Base-by-base conservation (phyloP, 2,113 vertebrate species). In the Willisornis vidua region DNA sequence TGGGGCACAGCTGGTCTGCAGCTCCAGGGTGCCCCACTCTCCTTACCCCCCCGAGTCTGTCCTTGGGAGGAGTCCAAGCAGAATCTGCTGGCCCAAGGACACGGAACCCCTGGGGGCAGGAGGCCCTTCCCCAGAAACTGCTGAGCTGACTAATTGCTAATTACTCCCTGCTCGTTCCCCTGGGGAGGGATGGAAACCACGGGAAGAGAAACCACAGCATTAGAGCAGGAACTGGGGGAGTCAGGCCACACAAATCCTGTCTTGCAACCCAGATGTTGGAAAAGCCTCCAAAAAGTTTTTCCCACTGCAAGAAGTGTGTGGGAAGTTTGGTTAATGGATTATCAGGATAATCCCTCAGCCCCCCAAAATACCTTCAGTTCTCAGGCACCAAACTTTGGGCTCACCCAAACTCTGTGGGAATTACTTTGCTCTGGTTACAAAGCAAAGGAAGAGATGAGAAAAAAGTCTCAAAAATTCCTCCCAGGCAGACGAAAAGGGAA, bases 1-100 rank as follows among this genome's bases (percentile, higher is more conserved):
- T 39, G n/a, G 48, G 51, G 22, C 8, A 6, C 68, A 41, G 1
- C 20, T 2, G 33, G 61, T 7, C 63, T 14, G 49, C 49, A 37
- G 59, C 41, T 14, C 19, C 12, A 6, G 55, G 49, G 9, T 2
- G 33, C 25, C 25, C 49, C 14, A 26, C 25, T 16, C 51, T 28
- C 14, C 51, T 9, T 2, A 52, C 4, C 51, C 49, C 23, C 51
- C 24, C 6, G 41, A 1, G 0, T 0, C 1, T 4, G n/a, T 31
- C 31, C 61, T 35, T 8, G 70, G 65, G 66, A 79, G 15, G 41
- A 20, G 43, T 82, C 49, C 57, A 18, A 45, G 89, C 48, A 46
- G 46, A 45, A 79, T 4, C 19, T 67, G 66, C 52, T 28, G 54
- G 54, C 20, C 43, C 24, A 39, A 72, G 19, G 48, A 46, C 25